Evolutionary conservation across 2,888 invertebrate species (phyloP).

Genomic region (Calliopum simillimum): DNA sequence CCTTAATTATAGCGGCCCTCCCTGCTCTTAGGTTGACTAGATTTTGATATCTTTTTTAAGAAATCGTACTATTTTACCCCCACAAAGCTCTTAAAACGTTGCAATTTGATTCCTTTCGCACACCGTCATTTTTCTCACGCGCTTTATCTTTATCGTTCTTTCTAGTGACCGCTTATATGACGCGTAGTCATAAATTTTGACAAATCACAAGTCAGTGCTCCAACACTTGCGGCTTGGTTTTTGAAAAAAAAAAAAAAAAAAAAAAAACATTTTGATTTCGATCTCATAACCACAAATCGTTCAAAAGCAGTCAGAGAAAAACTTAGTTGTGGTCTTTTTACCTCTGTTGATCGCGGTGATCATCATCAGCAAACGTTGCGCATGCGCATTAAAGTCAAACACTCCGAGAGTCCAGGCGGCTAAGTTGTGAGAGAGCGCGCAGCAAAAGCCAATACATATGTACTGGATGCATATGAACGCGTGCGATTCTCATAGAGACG

Average conservation of each 20-base stretch:
- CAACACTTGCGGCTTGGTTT: conserved; percentile 26
- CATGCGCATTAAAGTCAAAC: conserved; percentile 29
- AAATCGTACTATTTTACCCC: too few species aligned
- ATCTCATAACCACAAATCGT: conserved; percentile 50
- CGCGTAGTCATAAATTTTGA: too few species aligned
- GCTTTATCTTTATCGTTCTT: too few species aligned
- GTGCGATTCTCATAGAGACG: conserved; percentile 34
- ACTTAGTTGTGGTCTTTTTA: conserved; percentile 15
- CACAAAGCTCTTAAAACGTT: too few species aligned
- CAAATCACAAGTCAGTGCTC: not conserved
- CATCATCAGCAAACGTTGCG: not conserved
- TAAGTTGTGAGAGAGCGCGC: conserved; percentile 4
- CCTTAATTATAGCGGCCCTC: too few species aligned
- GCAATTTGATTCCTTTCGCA: too few species aligned
- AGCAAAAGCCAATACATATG: conserved; percentile 2
- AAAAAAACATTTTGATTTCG: conserved; percentile 44
- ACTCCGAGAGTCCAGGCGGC: conserved; percentile 19
- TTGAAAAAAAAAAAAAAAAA: too few species aligned
- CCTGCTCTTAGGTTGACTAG: too few species aligned
- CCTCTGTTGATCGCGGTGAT: conserved; percentile 15
- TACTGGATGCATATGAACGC: conserved; percentile 3
- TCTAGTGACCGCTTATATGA: too few species aligned
- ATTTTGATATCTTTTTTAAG: too few species aligned
- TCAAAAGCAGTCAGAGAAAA: conserved; percentile 31
- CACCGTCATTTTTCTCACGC: too few species aligned